Evolutionary conservation across 2,797 vertebrate species (phyloP).

Genomic region (Petrocephalus sullivani): DNA sequence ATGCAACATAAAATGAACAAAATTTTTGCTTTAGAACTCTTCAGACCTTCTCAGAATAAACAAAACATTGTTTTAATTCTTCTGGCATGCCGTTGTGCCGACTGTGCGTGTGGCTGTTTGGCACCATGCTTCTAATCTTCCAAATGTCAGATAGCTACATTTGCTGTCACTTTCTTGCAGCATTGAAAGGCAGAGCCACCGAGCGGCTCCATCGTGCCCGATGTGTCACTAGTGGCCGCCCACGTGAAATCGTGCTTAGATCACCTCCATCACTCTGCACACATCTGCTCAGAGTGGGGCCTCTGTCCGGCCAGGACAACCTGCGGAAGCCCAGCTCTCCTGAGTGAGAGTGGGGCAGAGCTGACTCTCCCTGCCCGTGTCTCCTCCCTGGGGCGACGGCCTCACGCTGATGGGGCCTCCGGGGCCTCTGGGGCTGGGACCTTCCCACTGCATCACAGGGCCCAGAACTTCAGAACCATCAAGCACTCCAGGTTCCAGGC

Average conservation of each 20-base stretch:
- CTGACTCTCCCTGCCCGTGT: neutral
- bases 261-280: neutral
- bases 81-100: neutral
- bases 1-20: neutral
- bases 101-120: too few relatives aligned
- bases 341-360: too few relatives aligned
- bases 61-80: neutral
- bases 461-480: neutral
- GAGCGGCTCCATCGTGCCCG: neutral
- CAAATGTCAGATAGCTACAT: neutral
- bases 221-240: neutral
- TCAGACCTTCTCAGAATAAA: neutral
- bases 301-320: neutral
- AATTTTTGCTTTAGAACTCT: neutral
- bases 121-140: neutral
- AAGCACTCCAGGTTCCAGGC: neutral
- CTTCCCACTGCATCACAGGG: neutral
- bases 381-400: neutral
- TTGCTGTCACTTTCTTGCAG: neutral
- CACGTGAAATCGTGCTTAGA: neutral
- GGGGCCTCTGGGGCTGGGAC: neutral
- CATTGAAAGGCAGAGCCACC: neutral
- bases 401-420: neutral
- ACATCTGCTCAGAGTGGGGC: neutral
- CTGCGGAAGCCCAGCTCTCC: neutral